These are phyloP conservation scores for Bhutanitis thaidina DNA, from an alignment of 2,888 invertebrate species.

Conservation along the genomic window DNA sequence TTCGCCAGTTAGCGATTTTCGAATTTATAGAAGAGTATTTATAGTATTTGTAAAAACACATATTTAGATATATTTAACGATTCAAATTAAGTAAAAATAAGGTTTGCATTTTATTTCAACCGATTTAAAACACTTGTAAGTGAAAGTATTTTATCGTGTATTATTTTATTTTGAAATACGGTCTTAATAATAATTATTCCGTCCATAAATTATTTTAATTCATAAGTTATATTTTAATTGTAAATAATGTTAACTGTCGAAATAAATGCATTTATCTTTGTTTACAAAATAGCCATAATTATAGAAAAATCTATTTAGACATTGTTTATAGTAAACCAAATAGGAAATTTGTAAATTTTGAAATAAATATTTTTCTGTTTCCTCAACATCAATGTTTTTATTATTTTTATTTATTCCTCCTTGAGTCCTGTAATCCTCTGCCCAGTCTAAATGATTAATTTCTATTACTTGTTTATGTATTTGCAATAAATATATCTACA, in stretches of 20 bases:
- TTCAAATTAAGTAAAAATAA: no score
- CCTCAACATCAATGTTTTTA: background rate
- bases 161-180: background rate
- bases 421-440: no score
- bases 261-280: conserved; percentile 61
- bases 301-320: conserved; percentile 24
- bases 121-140: no score
- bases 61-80: no score
- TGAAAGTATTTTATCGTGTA: background rate
- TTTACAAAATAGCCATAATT: conserved; percentile 53
- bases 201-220: conserved; percentile 17
- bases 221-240: conserved; percentile 10
- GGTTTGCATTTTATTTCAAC: no score
- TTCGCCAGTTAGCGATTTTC: background rate
- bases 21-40: conserved; percentile 8
- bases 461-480: no score
- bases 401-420: background rate
- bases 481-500: no score
- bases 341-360: conserved; percentile 14
- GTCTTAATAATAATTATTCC: background rate
- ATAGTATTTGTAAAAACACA: background rate
- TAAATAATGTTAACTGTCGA: conserved; percentile 17
- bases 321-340: conserved; percentile 5
- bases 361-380: conserved; percentile 19
- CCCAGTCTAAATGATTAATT: no score